Conservation (phyloP, 2,797 vertebrate species). For the Glyptemys insculpta region DNA sequence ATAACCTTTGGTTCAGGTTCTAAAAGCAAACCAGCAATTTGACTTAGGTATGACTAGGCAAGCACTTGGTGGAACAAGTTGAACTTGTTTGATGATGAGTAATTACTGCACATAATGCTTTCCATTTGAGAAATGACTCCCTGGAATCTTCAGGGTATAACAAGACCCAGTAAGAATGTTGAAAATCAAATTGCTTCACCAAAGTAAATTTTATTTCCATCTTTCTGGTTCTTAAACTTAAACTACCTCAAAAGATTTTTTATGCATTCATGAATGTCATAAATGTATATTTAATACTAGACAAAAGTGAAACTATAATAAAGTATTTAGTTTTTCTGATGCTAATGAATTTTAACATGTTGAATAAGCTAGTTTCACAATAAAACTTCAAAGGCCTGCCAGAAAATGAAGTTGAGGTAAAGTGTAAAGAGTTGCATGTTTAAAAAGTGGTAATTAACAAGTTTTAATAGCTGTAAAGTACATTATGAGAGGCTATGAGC, state of each 20-base stretch:
- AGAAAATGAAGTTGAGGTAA: not conserved
- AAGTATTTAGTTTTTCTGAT: not conserved
- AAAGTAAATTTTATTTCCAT: not conserved
- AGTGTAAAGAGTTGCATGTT: not conserved
- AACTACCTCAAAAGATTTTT: not conserved
- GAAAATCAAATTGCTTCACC: constrained; percentile 14
- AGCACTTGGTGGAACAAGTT: constrained; percentile 72
- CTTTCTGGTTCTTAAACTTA: constrained; percentile 4
- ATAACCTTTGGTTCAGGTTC: constrained; percentile 57
- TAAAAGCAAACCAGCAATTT: constrained; percentile 68
- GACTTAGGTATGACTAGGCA: constrained; percentile 64
- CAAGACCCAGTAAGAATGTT: constrained; percentile 42
- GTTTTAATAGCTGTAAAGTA: not conserved
- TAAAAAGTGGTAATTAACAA: not conserved
- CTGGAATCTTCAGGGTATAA: constrained; percentile 28
- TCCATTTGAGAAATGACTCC: constrained; percentile 69
- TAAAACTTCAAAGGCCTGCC: not conserved
- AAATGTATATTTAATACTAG: not conserved
- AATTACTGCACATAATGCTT: constrained; percentile 69
- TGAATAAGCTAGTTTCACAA: not conserved
- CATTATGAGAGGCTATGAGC: rapidly evolving
- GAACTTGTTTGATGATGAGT: constrained; percentile 68
- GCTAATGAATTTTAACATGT: not conserved
- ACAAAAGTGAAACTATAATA: not conserved
- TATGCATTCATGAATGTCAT: not conserved